A percentile compares a stretch with the other conserved stretches of the same genome.
phyloP scores from a whole-genome alignment of 2,888 invertebrate genomes.

The Hypsopygia costalis region DNA sequence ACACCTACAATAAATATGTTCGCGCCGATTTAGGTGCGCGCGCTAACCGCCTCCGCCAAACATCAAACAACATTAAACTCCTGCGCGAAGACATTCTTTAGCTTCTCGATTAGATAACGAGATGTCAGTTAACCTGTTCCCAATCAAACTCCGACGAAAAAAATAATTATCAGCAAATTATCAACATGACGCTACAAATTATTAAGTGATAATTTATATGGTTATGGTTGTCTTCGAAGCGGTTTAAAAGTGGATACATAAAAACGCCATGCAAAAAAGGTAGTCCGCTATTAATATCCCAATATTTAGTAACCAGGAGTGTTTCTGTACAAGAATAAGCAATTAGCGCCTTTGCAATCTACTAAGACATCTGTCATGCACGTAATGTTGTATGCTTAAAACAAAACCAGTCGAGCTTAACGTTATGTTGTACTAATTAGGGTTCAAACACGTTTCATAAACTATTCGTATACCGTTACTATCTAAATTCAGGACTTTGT shows the following conservation, averaged over 20 bases:
- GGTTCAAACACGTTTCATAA: background rate
- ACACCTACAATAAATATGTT: conserved; percentile 22
- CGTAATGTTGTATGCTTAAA: too few species aligned
- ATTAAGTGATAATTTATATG: conserved; percentile 9
- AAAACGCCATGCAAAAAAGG: background rate
- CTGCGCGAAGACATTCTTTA: background rate
- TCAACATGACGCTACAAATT: conserved; percentile 4
- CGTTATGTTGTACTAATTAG: background rate
- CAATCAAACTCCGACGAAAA: conserved; percentile 1
- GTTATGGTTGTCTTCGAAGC: background rate
- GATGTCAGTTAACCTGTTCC: conserved; percentile 1
- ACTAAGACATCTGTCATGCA: background rate
- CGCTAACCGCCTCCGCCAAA: background rate
- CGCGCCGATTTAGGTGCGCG: conserved; percentile 13
- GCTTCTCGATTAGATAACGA: conserved; percentile 1
- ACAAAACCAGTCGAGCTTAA: background rate
- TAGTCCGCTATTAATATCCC: background rate
- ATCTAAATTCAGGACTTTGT: conserved; percentile 46
- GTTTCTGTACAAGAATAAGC: background rate
- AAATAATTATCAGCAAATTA: conserved; percentile 3
- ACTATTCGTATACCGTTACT: conserved; percentile 38
- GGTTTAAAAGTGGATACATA: conserved; percentile 1
- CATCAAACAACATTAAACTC: background rate
- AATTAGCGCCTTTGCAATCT: background rate
- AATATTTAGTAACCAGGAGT: background rate